These are phyloP conservation scores for Podarcis cretensis DNA, from an alignment of 2,113 vertebrate species.

Conservation along the genomic window DNA sequence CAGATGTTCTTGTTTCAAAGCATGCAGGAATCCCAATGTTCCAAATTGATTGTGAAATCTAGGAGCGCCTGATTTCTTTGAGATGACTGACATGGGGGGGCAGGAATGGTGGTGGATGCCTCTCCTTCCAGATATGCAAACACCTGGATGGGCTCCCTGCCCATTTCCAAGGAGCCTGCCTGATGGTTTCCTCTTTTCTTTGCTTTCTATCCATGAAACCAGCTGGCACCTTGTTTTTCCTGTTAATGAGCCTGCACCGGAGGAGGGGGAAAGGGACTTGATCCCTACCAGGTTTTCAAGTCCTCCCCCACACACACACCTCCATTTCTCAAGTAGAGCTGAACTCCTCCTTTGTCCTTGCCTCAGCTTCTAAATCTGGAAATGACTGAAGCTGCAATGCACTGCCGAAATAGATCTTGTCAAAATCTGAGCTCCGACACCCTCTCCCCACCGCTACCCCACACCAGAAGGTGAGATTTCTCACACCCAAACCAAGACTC, in stretches of 20 bases:
- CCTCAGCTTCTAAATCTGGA: background rate
- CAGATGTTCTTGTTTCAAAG: background rate
- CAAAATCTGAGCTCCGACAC: background rate
- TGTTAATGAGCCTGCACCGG: accelerated
- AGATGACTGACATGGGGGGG: accelerated
- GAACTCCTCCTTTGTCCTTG: background rate
- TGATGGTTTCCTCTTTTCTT: background rate
- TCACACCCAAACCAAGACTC: background rate
- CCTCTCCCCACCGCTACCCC: background rate
- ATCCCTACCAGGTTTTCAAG: background rate
- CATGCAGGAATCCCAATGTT: background rate
- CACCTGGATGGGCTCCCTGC: background rate
- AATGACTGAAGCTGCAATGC: background rate
- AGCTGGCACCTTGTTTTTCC: background rate
- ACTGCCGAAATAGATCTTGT: background rate
- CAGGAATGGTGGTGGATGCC: no score
- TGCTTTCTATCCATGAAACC: background rate
- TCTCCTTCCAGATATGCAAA: background rate
- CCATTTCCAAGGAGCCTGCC: background rate
- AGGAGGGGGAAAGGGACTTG: background rate
- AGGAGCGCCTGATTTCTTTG: background rate
- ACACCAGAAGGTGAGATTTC: background rate
- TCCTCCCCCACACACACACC: background rate
- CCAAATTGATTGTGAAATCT: background rate
- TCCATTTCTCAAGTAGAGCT: background rate